Base-by-base conservation (phyloP, 1,140 invertebrate species). In the Drosophila kikkawai region DNA sequence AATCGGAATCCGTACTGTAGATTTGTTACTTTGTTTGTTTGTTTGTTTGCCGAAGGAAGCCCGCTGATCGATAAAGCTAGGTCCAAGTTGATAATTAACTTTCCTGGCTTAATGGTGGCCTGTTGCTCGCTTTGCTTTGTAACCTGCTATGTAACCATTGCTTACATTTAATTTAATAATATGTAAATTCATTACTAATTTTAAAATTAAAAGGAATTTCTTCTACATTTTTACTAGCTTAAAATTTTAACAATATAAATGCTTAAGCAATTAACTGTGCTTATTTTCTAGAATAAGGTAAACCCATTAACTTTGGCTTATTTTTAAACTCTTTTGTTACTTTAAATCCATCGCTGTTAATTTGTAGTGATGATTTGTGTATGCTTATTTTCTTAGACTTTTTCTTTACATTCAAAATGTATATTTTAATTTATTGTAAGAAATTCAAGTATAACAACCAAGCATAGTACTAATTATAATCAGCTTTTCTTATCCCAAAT, bases 1-100 rank as follows among this genome's bases (percentile, higher is more conserved):
- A 86, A 87, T 84, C 78, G 78, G 53, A 69, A 45, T 73, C 36
- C 48, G 26, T 53, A 48, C 19, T 56, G 36, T 56, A 39, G 53
- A 56, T 56, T 56, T 56, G 53, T 56, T 56, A 56, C 53, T 69
- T 69, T 17, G 64, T 69, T 73, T 70, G 39, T 59, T 73, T 70
- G 34, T 81, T 65, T 57, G 47, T 32, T 65, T 75, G 59, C 45
- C 37, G 34, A 4, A 75, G 48, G 50, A 75, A 75, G 34, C 45
- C 71, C 58, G 50, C 36, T 48, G 70, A 75, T 75, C 58, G 59
- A 44, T 48, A 75, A 70, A 39, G 11, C 67, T 44, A 26, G 47
- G 47, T 29, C 32, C 39, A 17, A 47, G 32, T 68, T 39, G 34
- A 66, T 63, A 47, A 68, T 56, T 50, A 47, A 64, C 58, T 19